A percentile compares a stretch with the other conserved stretches of the same genome.
Conservation (phyloP, 2,888 invertebrate species). For the Morpho helenor region DNA sequence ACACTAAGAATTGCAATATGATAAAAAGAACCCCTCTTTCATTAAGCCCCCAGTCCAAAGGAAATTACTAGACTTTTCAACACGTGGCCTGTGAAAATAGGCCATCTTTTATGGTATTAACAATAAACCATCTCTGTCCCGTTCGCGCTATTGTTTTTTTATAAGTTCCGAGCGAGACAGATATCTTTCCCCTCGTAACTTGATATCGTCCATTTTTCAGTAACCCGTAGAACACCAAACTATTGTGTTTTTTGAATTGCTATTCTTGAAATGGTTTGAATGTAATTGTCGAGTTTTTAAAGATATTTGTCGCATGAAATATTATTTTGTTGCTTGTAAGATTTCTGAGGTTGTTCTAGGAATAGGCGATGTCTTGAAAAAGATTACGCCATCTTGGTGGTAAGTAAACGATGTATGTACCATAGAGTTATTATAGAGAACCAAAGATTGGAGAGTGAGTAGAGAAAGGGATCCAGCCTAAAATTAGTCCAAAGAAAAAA, state of each 20-base stretch:
- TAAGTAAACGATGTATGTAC: too few relatives aligned
- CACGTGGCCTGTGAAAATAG: slow-evolving; percentile 65
- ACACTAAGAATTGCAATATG: slow-evolving; percentile 8
- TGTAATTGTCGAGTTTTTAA: slow-evolving; percentile 12
- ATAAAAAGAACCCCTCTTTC: slow-evolving; percentile 23
- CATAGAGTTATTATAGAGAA: too few relatives aligned
- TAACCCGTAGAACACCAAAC: slow-evolving; percentile 8
- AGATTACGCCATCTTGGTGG: too few relatives aligned
- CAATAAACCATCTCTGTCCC: slow-evolving; percentile 45
- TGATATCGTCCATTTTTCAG: slow-evolving; percentile 26
- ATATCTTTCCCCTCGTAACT: slow-evolving; percentile 23
- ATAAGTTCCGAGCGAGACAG: slow-evolving; percentile 27
- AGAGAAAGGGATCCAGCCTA: too few relatives aligned
- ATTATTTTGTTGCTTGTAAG: slow-evolving; percentile 6
- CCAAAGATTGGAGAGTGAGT: too few relatives aligned
- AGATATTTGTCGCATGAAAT: slow-evolving; percentile 14
- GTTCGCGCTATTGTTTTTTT: slow-evolving; percentile 30
- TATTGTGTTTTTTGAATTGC: slow-evolving; percentile 14
- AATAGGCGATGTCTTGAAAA: background rate
- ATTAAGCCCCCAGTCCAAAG: slow-evolving; percentile 30
- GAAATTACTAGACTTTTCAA: slow-evolving; percentile 46
- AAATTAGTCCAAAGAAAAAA: too few relatives aligned
- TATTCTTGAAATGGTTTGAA: slow-evolving; percentile 17
- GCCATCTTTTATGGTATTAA: slow-evolving; percentile 62
- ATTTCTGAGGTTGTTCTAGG: background rate